A percentile compares a stretch with the other conserved stretches of the same genome.
Conservation (phyloP, 2,888 invertebrate species). For the Congeria kusceri region DNA sequence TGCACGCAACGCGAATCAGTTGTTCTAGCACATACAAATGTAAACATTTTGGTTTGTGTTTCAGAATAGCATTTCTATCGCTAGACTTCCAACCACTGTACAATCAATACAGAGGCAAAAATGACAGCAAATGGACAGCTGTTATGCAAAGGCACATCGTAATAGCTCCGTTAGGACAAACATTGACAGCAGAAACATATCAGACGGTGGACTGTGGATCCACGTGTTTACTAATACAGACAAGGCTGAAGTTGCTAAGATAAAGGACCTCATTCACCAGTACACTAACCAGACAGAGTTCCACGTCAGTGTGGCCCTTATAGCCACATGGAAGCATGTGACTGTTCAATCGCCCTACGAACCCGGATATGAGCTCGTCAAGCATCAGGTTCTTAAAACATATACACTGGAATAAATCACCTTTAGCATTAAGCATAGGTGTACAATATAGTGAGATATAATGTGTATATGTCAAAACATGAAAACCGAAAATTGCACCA, state of each 20-base stretch:
- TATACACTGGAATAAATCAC: too few species aligned
- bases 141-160: constrained; percentile 1
- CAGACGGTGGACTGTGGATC: constrained; percentile 27
- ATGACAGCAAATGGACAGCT: constrained; percentile 9
- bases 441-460: too few species aligned
- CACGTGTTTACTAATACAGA: constrained; percentile 6
- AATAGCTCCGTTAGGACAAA: constrained; percentile 34
- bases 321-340: too few species aligned
- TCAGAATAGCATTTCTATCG: constrained; percentile 19
- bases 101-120: constrained; percentile 15
- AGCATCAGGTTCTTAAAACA: background rate
- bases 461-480: too few species aligned
- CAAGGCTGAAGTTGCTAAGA: background rate
- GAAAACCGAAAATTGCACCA: too few species aligned
- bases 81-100: constrained; percentile 23
- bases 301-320: background rate
- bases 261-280: background rate
- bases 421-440: too few species aligned
- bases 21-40: too few species aligned
- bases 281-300: background rate
- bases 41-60: background rate
- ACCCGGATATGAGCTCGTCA: background rate
- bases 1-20: too few species aligned
- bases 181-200: constrained; percentile 15
- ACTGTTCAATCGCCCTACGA: background rate